Evolutionary conservation across 2,113 vertebrate genomes (phyloP).

Genomic region (Percina caprodes): DNA sequence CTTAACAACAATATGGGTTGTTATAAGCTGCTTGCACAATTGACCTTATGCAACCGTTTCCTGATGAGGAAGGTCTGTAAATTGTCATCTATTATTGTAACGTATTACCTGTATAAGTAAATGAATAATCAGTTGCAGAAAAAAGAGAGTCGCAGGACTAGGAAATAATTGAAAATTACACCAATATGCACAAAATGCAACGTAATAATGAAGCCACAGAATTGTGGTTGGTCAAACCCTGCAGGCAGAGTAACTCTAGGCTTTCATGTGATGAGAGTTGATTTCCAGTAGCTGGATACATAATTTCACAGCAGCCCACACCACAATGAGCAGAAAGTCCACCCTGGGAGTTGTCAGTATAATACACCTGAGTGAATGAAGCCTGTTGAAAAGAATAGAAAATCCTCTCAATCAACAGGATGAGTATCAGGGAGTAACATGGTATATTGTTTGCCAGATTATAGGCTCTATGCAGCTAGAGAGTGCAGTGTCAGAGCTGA

Average conservation of each 20-base stretch:
- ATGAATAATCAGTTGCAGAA: neutral
- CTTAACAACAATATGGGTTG: too few relatives aligned
- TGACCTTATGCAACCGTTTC: too few relatives aligned
- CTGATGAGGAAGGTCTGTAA: too few relatives aligned
- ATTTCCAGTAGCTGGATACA: slow-evolving; percentile 34
- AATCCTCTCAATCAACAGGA: neutral
- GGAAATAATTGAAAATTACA: neutral
- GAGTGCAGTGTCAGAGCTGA: neutral
- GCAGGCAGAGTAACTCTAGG: slow-evolving; percentile 25
- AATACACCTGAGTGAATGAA: slow-evolving; percentile 14
- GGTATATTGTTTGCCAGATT: neutral
- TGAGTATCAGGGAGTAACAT: neutral
- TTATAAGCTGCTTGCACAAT: too few relatives aligned
- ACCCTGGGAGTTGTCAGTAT: neutral
- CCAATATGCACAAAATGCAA: neutral
- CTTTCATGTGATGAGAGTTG: neutral
- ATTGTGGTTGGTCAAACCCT: slow-evolving; percentile 7
- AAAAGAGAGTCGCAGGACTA: neutral
- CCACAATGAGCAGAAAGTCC: slow-evolving; percentile 11
- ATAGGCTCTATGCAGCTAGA: neutral
- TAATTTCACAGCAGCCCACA: slow-evolving; percentile 31
- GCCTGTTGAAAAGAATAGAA: neutral
- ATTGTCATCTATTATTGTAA: neutral
- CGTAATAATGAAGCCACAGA: neutral
- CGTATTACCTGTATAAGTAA: neutral